Percentiles rank a stretch among this genome's conserved stretches.
Evolutionary conservation across 2,888 invertebrate species (phyloP).

Genomic region (Tenthredo notha): DNA sequence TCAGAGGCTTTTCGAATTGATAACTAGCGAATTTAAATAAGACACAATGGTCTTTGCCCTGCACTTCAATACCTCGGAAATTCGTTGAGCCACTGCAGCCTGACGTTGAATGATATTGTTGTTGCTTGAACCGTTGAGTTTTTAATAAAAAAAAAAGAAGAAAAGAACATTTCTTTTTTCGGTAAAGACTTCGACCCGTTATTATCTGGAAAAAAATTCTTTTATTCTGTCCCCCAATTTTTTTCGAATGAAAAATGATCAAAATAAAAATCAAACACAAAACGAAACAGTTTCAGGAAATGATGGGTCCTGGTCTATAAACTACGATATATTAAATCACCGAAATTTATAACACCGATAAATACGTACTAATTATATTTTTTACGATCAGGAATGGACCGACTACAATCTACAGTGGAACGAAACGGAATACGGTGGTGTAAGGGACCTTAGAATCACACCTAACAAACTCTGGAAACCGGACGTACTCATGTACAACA

Average conservation of each 20-base stretch:
- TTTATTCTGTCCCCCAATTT: not conserved
- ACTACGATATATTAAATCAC: not conserved
- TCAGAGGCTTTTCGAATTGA: not conserved
- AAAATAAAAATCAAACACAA: not conserved
- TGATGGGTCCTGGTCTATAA: too few relatives aligned
- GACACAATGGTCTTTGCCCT: not conserved
- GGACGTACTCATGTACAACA: constrained; percentile 99
- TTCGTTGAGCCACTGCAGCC: constrained; percentile 9
- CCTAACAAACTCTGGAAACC: constrained; percentile 98
- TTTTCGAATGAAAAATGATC: too few relatives aligned
- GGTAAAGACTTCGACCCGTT: not conserved
- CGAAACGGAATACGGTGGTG: constrained; percentile 95
- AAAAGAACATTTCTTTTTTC: constrained; percentile 54
- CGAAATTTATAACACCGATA: constrained; percentile 15
- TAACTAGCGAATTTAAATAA: not conserved
- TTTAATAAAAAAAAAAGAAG: not conserved
- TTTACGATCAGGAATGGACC: constrained; percentile 92
- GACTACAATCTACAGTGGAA: constrained; percentile 99
- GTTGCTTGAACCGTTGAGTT: constrained; percentile 11
- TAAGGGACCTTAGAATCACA: constrained; percentile 96
- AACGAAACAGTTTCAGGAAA: not conserved
- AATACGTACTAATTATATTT: constrained; percentile 54
- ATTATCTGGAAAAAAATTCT: not conserved
- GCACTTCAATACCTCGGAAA: constrained; percentile 5
- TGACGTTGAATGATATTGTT: constrained; percentile 18